Conservation (phyloP, 1,140 invertebrate species). For the Drosophila neocordata region DNA sequence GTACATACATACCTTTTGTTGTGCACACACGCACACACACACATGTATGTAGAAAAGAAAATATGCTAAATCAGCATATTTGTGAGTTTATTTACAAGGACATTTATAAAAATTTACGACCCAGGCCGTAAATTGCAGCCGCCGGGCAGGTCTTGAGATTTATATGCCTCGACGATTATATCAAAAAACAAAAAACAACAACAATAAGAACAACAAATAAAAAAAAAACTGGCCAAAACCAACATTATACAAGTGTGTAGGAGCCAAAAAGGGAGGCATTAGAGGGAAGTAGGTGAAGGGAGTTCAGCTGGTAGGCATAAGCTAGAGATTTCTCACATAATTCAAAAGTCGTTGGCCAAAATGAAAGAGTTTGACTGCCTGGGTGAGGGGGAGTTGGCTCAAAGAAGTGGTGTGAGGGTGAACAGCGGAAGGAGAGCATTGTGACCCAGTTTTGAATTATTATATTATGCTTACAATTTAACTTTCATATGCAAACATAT, state of each 20-base stretch:
- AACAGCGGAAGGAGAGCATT: background rate
- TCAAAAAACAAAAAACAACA: conserved; percentile 23
- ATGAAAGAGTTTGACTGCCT: conserved; percentile 23
- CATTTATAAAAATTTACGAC: conserved; percentile 81
- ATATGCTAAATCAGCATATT: conserved; percentile 81
- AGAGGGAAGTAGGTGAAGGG: background rate
- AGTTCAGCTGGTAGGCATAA: conserved; percentile 15
- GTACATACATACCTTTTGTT: background rate
- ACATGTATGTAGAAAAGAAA: conserved; percentile 38
- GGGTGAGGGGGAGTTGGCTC: too few species aligned
- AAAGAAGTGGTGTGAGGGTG: background rate
- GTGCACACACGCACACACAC: conserved; percentile 31
- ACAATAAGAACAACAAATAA: background rate
- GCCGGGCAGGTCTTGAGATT: conserved; percentile 78
- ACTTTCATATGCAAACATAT: too few species aligned
- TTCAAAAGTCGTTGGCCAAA: conserved; percentile 60
- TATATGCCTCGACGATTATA: conserved; percentile 75
- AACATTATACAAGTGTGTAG: background rate
- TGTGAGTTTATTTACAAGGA: conserved; percentile 81
- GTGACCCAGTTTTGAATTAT: background rate
- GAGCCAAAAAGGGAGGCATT: background rate
- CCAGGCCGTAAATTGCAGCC: conserved; percentile 74
- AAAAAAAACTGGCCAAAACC: conserved; percentile 1
- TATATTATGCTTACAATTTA: background rate
- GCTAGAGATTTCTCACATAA: conserved; percentile 57